Percentiles rank a stretch among this genome's conserved stretches.
Conservation (phyloP, 2,888 invertebrate genomes). For the Torymus texanus region DNA sequence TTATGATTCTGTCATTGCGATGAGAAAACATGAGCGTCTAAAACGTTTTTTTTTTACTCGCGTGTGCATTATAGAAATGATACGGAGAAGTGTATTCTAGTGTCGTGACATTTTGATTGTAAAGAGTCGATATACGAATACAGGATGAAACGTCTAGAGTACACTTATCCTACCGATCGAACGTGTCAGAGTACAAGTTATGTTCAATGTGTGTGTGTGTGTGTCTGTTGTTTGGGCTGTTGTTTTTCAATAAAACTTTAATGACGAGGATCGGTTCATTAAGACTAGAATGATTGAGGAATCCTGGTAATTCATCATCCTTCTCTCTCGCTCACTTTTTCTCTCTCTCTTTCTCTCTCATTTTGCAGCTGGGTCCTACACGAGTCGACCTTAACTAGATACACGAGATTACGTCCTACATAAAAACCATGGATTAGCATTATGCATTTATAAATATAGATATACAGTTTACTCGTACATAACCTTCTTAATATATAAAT, state of each 20-base stretch:
- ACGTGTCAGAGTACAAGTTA: too few species aligned
- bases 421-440: conserved; percentile 61
- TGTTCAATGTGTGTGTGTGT: background rate
- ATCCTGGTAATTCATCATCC: conserved; percentile 36
- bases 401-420: conserved; percentile 58
- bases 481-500: conserved; percentile 53
- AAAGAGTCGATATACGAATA: background rate
- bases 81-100: conserved; percentile 16
- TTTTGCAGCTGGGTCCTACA: conserved; percentile 43
- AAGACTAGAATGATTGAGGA: conserved; percentile 57
- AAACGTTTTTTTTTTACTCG: conserved; percentile 46
- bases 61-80: background rate
- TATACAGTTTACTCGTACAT: conserved; percentile 57
- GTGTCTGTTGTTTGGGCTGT: conserved; percentile 22
- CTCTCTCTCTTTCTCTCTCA: conserved; percentile 15
- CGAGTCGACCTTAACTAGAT: conserved; percentile 54
- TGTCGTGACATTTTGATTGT: conserved; percentile 25
- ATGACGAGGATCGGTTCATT: conserved; percentile 57
- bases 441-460: conserved; percentile 60
- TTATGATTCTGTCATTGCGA: conserved; percentile 20
- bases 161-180: background rate
- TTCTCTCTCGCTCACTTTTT: conserved; percentile 2
- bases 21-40: conserved; percentile 24
- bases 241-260: conserved; percentile 31
- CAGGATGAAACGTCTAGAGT: background rate